Base-by-base conservation (phyloP, 2,888 invertebrate species). In the Rotaria socialis region DNA sequence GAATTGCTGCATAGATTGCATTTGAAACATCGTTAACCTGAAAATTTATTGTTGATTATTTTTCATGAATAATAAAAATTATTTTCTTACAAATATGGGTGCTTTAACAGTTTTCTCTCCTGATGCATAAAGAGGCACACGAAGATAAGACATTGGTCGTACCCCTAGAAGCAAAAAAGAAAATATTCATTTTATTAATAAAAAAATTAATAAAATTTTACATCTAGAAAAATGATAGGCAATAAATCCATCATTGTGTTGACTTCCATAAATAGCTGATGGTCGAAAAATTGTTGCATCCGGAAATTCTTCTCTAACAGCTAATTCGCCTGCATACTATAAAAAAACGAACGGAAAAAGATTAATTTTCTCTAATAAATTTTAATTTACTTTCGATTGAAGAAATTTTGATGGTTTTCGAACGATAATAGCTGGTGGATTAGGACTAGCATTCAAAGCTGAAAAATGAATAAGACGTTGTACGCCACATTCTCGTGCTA, bases 251-350 rank as follows among this genome's bases (percentile, higher is more conserved):
- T 67, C 67, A 80, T 24, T 80, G 47, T 80, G 22, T 47, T 47
- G 47, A 47, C 94, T 94, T 0, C 97, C 98, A 92, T 94, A 97
- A 87, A 97, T 94, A 90, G 95, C 95, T 0, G 97, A 92, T n/a
- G 98, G 97, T 87, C 96, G 93, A 88, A 99, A 93, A 88, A 99
- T 95, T 1, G 95, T 96, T 14, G 97, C 98, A 86, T 95, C 94
- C 0, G 99, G 99, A 91, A 97, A 99, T 91, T 96, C 97, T 89
- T 96, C 94, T 85, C 93, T 93, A 0, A 99, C 96, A n/a, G 95
- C 97, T 88, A 93, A 89, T 91, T 99, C 99, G 24, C 98, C 97
- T 86, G 92, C 91, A 90, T 93, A 94, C 93, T 92, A 22, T 6
- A 84, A 58, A 35, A 35, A 80, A 5, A 86, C 14, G 14, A 50